Evolutionary conservation across 2,113 vertebrate species (phyloP), one percentile per base, ranked within the genome.

Genomic region (Eolophus roseicapilla): DNA sequence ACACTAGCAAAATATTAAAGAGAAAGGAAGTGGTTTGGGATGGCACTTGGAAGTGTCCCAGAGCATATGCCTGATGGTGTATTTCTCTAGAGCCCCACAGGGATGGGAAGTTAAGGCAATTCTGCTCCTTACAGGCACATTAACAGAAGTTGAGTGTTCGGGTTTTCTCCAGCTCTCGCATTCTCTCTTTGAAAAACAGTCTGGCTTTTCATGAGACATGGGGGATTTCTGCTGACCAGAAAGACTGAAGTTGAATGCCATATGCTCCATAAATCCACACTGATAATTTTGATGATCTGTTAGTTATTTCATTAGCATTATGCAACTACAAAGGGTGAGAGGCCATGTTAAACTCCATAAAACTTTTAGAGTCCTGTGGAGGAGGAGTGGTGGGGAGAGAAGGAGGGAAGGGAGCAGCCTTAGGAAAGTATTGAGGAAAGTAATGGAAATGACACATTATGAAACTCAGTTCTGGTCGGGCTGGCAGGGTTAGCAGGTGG

Each of bases 251-350:
- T 47, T 44, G 69, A 88, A 57, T 79, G 76, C 80, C 94, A 86
- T 33, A 11, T 60, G 80, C 55, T 88, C 86, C 64, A 31, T 55
- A 88, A 92, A 86, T 17, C 10, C 76, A 33, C 52, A n/a, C 5
- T 4, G 70, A 76, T 35, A 76, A 63, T 6, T 9, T 52, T 75
- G 90, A 94, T 84, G 88, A 93, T 21, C 81, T 94, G 92, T 49
- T 90, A 94, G 92, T 69, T 88, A 65, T 95, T 92, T 95, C 88
- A 91, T 92, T 65, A 96, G 59, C 49, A 35, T 74, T 76, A 20
- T n/a, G 76, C 92, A 94, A 57, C 92, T 93, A 80, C 85, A 86
- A 46, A 86, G 90, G 75, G 75, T 41, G 55, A 94, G 76, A 95
- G 82, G 85, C 82, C 87, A 39, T 0, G 0, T 28, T 55, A 44